Percentiles rank a stretch among this genome's conserved stretches.
These are phyloP conservation scores for Deroplatys truncata DNA, from an alignment of 2,888 invertebrate genomes.

Conservation along the genomic window DNA sequence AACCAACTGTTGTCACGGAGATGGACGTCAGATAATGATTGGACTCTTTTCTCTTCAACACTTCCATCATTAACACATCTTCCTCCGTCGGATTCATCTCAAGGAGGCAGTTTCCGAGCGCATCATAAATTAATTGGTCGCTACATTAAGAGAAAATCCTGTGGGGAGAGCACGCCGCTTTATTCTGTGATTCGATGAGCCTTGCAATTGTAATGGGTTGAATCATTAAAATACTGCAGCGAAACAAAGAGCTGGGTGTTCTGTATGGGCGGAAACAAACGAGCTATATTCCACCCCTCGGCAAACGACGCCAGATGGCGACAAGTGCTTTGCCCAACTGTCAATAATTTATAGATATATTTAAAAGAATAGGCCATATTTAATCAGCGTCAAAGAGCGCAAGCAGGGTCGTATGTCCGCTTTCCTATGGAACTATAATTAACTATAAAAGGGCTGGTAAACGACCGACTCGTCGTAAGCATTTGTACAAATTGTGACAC, in stretches of 20 bases:
- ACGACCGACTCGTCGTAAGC: neutral
- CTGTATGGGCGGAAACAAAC: neutral
- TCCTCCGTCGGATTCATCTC: neutral
- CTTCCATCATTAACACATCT: neutral
- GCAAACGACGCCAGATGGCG: neutral
- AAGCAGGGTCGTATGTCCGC: neutral
- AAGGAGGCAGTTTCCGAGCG: neutral
- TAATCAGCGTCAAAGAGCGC: neutral
- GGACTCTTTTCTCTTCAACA: neutral
- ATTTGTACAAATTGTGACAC: too few species aligned
- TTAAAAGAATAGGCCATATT: neutral
- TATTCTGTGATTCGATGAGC: too few species aligned
- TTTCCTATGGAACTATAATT: neutral
- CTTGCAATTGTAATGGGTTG: neutral
- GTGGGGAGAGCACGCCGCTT: neutral
- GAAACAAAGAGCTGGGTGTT: neutral
- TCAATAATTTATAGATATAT: neutral
- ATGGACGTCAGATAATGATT: too few species aligned
- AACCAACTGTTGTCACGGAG: too few species aligned
- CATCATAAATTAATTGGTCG: neutral
- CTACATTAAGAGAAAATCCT: neutral
- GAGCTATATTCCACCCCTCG: neutral
- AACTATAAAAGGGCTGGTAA: neutral
- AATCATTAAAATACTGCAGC: neutral
- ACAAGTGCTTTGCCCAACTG: neutral